Evolutionary conservation across 2,113 vertebrate species (phyloP), one percentile per base, ranked within the genome.

Genomic region (Oncorhynchus tshawytscha): DNA sequence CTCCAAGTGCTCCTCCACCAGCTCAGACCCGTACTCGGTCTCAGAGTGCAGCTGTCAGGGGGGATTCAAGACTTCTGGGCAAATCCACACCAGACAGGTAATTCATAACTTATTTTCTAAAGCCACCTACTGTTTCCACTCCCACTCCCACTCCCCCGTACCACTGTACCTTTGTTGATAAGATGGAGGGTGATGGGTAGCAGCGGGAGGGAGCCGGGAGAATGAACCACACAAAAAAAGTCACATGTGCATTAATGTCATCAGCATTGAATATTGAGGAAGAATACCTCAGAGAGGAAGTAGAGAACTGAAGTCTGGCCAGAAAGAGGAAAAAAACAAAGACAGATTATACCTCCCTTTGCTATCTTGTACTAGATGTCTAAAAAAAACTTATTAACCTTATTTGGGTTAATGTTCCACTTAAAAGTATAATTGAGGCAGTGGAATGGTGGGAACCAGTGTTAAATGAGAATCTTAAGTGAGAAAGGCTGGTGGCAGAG

Each of bases 1-100:
- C 85, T 99, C 97, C 90, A 99, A 99, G 90, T 98, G 97, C 85
- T 99, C 97, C 77, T 99, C 97, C 75, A 97, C 95, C 91, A 97
- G 96, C 90, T 99, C 97, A 85, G 97, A 99, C 93, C 97, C 96
- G 34, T 99, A 98, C 93, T 99, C 96, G 80, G 94, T 99, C 91
- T 99, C 97, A 82, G 98, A 99, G 91, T 97, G 96, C 93, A 96
- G 94, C 93, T 99, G 96, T 94, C 95, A 98, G 91, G 94, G 95
- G 92, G 96, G 96, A 86, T 99, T 99, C 94, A 98, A 97, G 94
- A 92, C 94, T 67, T 89, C 96, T 69, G 97, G 95, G 87, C 95
- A 96, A 91, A 95, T 98, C 88, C 95, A 97, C 91, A 95, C 95
- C 87, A 96, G 96, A 94, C 96, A 94, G 96, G 98, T 99, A 99